These are phyloP conservation scores for Melanostoma mellinum DNA, from an alignment of 2,888 invertebrate species.

Conservation along the genomic window DNA sequence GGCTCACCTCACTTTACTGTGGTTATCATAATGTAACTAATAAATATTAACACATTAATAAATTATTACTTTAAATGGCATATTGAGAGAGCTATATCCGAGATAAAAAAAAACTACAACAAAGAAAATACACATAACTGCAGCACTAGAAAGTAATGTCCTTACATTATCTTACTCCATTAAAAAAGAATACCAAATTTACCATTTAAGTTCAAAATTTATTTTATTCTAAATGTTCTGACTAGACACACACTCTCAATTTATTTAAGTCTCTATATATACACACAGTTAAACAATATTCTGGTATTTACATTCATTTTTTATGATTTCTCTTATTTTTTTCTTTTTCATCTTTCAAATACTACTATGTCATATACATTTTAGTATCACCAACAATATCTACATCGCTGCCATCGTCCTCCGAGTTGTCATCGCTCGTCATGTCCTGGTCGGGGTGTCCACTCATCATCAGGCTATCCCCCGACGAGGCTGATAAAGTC, in stretches of 20 bases:
- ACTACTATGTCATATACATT: slow-evolving; percentile 80
- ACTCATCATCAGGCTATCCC: slow-evolving; percentile 73
- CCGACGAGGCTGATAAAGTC: slow-evolving; percentile 73
- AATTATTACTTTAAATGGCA: too few relatives aligned
- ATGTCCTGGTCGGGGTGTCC: slow-evolving; percentile 78
- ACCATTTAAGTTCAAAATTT: slow-evolving; percentile 38
- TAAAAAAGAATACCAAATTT: neutral
- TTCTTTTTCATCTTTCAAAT: neutral
- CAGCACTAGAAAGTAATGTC: neutral
- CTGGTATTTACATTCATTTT: neutral
- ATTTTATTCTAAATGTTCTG: slow-evolving; percentile 38
- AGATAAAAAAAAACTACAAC: too few relatives aligned
- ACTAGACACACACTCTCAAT: slow-evolving; percentile 73
- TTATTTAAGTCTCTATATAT: slow-evolving; percentile 27
- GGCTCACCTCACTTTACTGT: too few relatives aligned
- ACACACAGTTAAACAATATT: slow-evolving; percentile 50
- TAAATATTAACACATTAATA: too few relatives aligned
- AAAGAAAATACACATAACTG: too few relatives aligned
- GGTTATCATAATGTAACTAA: too few relatives aligned
- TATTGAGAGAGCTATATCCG: too few relatives aligned
- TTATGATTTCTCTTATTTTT: slow-evolving; percentile 1
- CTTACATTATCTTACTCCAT: neutral
- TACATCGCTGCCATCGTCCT: slow-evolving; percentile 81
- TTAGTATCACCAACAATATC: slow-evolving; percentile 81
- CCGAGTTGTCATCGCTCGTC: slow-evolving; percentile 81